Evolutionary conservation across 2,797 vertebrate genomes (phyloP), one percentile per base, ranked within the genome.

Genomic region (Centropyge bicolor): DNA sequence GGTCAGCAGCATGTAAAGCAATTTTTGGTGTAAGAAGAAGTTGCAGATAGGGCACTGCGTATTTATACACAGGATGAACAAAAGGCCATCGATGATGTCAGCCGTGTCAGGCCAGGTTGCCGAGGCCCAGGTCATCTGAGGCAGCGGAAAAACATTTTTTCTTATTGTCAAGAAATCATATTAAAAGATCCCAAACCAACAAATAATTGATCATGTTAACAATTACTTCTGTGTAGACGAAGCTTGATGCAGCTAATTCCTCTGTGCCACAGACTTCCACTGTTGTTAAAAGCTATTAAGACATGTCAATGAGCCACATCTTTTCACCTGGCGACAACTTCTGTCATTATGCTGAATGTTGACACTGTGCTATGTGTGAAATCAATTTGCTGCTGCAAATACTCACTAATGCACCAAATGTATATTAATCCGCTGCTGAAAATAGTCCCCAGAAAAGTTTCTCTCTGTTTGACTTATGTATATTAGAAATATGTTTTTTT

Each of bases 1-100:
- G 81, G 79, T 89, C 85, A 88, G 78, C 78, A 55, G 81, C 80
- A 80, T 75, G 84, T 83, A 88, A 87, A 86, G 72, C 45, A 22
- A 27, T 82, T 79, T 24, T 82, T 71, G 66, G 85, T 78, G 84
- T 62, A 72, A 75, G 66, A 83, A n/a, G n/a, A 49, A 65, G 80
- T 41, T 84, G 61, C 74, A 83, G 71, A 83, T 65, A 74, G 68
- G 45, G 51, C 61, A 82, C 35, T 61, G 19, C 19, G 20, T 73
- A 64, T 63, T 79, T 57, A 52, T 62, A 36, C 35, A 54, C 20
- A 40, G 55, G 41, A 63, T 31, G 41, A 54, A 66, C 31, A 45
- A 51, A 69, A 70, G 43, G 65, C 40, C 31, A 60, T 31, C 46
- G 36, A 43, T 31, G 68, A 40, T 45, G 48, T 57, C 35, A 13